Evolutionary conservation across 2,888 invertebrate species (phyloP), one percentile per base, ranked within the genome.

Genomic region (Strigamia crassipes): DNA sequence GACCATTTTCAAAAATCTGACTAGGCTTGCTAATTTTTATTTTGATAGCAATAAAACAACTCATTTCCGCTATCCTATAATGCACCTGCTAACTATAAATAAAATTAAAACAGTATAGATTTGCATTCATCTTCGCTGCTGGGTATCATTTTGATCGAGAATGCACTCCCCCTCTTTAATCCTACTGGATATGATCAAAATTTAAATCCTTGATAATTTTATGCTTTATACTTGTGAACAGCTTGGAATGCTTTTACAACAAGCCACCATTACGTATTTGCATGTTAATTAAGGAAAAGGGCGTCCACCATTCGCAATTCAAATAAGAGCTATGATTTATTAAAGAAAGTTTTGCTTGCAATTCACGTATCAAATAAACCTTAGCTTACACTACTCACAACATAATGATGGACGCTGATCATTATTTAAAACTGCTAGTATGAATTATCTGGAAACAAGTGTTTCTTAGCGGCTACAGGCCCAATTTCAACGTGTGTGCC

Each of bases 131-230:
- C 73, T 73, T 73, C 23, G 31, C 73, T 12, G 31, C 31, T 31
- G 31, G 23, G 31, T 73, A 27, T 73, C 73, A 27, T 73, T 73
- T 73, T 27, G 73, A 73, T 73, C 73, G 31, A 73, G n/a, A 56
- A 9, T 18, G 9, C n/a, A 23, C 73, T 27, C 23, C 73, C 31
- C 27, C 73, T 73, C 73, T 73, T 56, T 73, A 73, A 73, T 73
- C 73, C 73, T 73, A 31, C 31, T 38, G 73, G 73, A 73, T 73
- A 73, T 73, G 73, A 73, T 73, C 73, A 27, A 73, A 73, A 73
- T 73, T 73, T 73, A 73, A 73, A 73, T 73, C 73, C 73, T 73
- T 73, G 73, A 73, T 73, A 73, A 73, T 73, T 73, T 73, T 73
- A 73, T 73, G 27, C 23, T 73, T 31, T 73, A 31, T 31, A 73